Conservation (phyloP, 1,140 invertebrate genomes). For the Eulimnadia texana region DNA sequence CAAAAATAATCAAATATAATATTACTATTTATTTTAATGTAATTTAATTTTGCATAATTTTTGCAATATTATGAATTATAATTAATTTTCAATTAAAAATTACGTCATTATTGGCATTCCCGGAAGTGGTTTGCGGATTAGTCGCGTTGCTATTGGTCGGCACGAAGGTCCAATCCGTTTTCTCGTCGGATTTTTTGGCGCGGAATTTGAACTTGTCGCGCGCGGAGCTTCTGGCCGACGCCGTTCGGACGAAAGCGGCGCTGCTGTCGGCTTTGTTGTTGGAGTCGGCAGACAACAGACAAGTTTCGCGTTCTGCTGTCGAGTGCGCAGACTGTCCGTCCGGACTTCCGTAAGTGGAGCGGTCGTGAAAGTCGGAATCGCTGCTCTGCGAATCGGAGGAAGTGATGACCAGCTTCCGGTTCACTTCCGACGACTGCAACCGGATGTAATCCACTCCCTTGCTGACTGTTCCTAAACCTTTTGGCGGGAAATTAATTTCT, state of each 20-base stretch:
- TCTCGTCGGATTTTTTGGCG: neutral
- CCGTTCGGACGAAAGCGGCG: neutral
- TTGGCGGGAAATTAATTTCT: too few relatives aligned
- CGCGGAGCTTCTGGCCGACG: neutral
- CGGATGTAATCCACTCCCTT: slow-evolving; percentile 11
- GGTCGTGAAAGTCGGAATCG: neutral
- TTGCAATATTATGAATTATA: too few relatives aligned
- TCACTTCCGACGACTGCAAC: neutral
- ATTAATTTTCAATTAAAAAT: too few relatives aligned
- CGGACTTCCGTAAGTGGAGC: slow-evolving; percentile 5
- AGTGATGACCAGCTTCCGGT: neutral
- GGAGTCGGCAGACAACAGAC: neutral
- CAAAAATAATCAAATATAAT: too few relatives aligned
- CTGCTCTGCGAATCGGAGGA: neutral
- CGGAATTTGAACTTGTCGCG: too few relatives aligned
- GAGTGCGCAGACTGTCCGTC: slow-evolving; percentile 3
- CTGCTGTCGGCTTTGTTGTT: neutral
- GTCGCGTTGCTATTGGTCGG: neutral
- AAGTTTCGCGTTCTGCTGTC: slow-evolving; percentile 2
- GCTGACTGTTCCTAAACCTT: neutral
- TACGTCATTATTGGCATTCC: too few relatives aligned
- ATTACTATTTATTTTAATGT: too few relatives aligned
- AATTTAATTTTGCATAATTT: too few relatives aligned
- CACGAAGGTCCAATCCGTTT: slow-evolving; percentile 8
- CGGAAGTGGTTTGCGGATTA: neutral